Evolutionary conservation across 2,888 invertebrate genomes (phyloP), one percentile per base, ranked within the genome.

Genomic region (Brachyptera risi): DNA sequence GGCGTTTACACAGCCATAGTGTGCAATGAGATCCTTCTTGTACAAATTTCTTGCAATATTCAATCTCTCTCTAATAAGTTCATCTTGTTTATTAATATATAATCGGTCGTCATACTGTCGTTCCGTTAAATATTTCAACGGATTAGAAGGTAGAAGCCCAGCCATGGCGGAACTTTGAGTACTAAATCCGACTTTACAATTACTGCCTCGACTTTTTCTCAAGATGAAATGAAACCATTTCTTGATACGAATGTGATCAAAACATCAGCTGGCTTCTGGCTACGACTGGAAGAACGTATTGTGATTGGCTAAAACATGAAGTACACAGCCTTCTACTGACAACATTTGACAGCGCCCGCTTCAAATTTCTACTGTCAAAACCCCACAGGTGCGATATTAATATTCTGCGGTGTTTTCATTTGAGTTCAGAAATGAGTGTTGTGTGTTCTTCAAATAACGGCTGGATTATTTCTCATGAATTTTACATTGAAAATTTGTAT

Each of bases 1-100:
- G 65, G 96, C 95, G 81, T 96, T 96, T 61, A 96, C 93, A 82
- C 96, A 96, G 71, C 96, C 96, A 80, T 86, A 96, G 80, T 96
- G 96, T 67, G 91, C 90, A 67, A 86, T 80, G 61, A 96, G 81
- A 78, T 96, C 91, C 71, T 88, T 88, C 69, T 87, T 84, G 75
- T 85, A 93, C 42, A 95, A 80, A 78, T 87, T 89, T 73, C 83
- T 84, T 5, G 90, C 88, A 63, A 79, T 79, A 60, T 79, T 78
- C 65, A 90, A 78, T 65, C 90, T 83, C 64, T 79, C 76, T 66
- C 74, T 75, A 62, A 85, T 82, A 66, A 86, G 77, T 24, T 13
- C 19, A 65, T 79, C 79, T 38, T 59, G 37, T 61, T 82, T 80
- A 73, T 81, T 83, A 65, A 85, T 76, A 73, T 81, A 74, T 62